Evolutionary conservation across 2,113 vertebrate species (phyloP).

Genomic region (Brienomyrus longianalis): DNA sequence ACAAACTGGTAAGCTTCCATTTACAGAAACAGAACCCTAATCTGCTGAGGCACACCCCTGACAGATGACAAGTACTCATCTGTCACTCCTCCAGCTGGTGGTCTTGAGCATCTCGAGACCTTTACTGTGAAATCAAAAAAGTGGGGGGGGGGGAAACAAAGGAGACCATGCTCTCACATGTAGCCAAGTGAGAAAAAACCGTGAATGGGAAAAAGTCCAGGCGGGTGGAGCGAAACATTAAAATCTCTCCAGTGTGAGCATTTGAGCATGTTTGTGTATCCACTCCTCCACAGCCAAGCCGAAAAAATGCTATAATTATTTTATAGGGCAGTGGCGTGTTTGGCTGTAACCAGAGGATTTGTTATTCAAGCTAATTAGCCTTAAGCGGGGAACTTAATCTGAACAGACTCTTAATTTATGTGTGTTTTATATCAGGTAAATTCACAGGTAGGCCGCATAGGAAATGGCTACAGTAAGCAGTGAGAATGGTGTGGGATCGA

Average conservation of each 20-base stretch:
- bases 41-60: not conserved
- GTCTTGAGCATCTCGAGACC: not conserved
- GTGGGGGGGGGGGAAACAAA: not conserved
- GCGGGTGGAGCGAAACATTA: not conserved
- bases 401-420: not conserved
- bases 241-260: not conserved
- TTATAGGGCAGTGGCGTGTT: not conserved
- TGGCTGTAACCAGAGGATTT: not conserved
- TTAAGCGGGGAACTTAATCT: not conserved
- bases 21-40: not conserved
- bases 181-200: not conserved
- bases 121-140: not conserved
- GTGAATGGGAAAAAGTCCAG: not conserved
- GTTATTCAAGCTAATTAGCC: not conserved
- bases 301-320: not conserved
- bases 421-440: not conserved
- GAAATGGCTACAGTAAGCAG: not conserved
- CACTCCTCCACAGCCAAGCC: not conserved
- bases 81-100: not conserved
- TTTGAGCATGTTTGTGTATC: not conserved
- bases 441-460: not conserved
- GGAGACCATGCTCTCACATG: not conserved
- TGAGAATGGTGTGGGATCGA: not conserved
- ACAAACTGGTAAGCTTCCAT: not conserved
- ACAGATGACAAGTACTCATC: not conserved